phyloP scores from a whole-genome alignment of 1,140 invertebrate genomes.

The Patella vulgata region DNA sequence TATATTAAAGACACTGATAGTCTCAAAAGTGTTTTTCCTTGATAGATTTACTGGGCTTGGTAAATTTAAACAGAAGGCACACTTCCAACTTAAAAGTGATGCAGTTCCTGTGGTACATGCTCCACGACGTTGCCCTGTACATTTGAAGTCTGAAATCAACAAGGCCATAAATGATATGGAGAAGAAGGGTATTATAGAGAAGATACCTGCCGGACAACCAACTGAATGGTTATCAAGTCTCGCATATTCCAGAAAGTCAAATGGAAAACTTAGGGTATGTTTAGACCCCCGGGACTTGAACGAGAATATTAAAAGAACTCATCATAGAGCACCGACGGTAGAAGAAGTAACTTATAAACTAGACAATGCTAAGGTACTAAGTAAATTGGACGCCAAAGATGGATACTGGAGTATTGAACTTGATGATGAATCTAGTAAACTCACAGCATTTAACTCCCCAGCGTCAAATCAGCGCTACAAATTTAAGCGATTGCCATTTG shows the following conservation, averaged over 20 bases:
- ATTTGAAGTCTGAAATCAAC: constrained; percentile 26
- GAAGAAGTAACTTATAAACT: constrained; percentile 28
- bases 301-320: constrained; percentile 60
- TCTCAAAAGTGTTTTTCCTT: constrained; percentile 20
- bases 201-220: constrained; percentile 33
- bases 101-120: constrained; percentile 23
- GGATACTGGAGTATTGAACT: constrained; percentile 63
- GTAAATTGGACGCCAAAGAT: constrained; percentile 19
- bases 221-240: constrained; percentile 41
- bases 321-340: constrained; percentile 28
- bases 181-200: constrained; percentile 23
- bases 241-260: constrained; percentile 27
- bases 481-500: constrained; percentile 64
- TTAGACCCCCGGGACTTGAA: constrained; percentile 70
- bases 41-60: constrained; percentile 27
- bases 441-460: constrained; percentile 53
- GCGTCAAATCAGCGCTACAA: constrained; percentile 62
- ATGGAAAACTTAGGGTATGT: constrained; percentile 66
- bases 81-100: constrained; percentile 17
- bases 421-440: constrained; percentile 43
- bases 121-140: constrained; percentile 16
- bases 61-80: constrained; percentile 9
- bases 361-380: constrained; percentile 21
- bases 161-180: constrained; percentile 31
- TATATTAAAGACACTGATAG: constrained; percentile 10